A percentile compares a stretch with the other conserved stretches of the same genome.
Conservation (phyloP, 2,113 vertebrate species). For the Brachypodius melanocephalos region DNA sequence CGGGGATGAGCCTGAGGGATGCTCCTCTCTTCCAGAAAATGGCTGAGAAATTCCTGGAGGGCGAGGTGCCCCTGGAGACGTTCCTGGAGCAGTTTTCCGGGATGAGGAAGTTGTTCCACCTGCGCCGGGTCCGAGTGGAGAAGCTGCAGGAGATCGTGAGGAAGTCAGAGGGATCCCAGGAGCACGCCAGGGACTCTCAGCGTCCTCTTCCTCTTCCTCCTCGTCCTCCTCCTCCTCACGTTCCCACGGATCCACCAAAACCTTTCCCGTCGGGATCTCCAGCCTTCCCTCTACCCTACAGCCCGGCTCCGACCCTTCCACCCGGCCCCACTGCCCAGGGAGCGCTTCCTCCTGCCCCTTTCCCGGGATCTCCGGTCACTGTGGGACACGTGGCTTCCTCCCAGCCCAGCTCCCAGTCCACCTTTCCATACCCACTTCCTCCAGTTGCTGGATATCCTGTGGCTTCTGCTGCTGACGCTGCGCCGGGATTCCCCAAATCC, state of each 20-base stretch:
- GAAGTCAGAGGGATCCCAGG: conserved; percentile 9
- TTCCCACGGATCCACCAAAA: not conserved
- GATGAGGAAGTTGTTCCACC: conserved; percentile 83
- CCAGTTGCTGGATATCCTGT: not conserved
- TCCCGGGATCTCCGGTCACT: not conserved
- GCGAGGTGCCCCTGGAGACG: conserved; percentile 80
- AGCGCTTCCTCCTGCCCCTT: conserved; percentile 43
- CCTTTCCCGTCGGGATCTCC: not conserved
- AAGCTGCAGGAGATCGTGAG: conserved; percentile 89
- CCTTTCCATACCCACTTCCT: conserved; percentile 11
- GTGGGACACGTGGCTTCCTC: not conserved
- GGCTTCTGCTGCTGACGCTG: not conserved
- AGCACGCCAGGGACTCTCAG: not conserved
- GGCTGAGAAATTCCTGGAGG: conserved; percentile 89
- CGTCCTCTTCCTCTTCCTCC: not conserved
- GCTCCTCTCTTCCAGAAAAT: conserved; percentile 72
- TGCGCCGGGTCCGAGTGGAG: conserved; percentile 85
- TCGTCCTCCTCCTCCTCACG: not conserved
- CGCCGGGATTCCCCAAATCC: not conserved
- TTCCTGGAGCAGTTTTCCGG: conserved; percentile 85
- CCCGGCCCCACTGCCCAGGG: conserved; percentile 51
- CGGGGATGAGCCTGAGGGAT: accelerated
- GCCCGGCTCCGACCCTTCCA: conserved; percentile 29
- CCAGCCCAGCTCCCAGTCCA: conserved; percentile 52
- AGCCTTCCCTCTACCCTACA: conserved; percentile 68